Percentiles rank a stretch among this genome's conserved stretches.
These are phyloP conservation scores for Lasioglossum figueresi DNA, from an alignment of 2,888 invertebrate species.

Conservation along the genomic window DNA sequence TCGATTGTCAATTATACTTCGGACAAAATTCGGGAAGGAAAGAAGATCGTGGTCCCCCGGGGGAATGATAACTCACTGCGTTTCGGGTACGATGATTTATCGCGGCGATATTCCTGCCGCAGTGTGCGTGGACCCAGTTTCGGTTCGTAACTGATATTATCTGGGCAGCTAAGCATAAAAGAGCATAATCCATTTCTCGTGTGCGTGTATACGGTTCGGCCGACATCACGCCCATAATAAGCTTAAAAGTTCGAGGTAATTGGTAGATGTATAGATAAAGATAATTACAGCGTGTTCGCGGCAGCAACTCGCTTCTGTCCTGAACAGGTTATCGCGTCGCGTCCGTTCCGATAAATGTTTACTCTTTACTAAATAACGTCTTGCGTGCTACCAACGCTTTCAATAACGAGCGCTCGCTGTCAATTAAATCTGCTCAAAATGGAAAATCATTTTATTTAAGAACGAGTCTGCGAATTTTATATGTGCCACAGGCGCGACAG, in stretches of 20 bases:
- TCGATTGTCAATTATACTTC: conserved; percentile 39
- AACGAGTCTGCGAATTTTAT: neutral
- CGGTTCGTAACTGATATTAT: conserved; percentile 47
- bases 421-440: neutral
- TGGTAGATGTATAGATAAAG: conserved; percentile 37
- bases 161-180: conserved; percentile 46
- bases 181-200: conserved; percentile 45
- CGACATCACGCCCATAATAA: conserved; percentile 34
- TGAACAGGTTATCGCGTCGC: neutral
- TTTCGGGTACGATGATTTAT: conserved; percentile 39
- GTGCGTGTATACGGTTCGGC: conserved; percentile 29
- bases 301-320: neutral
- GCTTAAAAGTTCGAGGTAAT: conserved; percentile 49
- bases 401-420: neutral
- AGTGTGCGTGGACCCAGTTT: conserved; percentile 34
- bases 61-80: conserved; percentile 9
- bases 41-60: neutral
- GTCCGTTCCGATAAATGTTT: neutral
- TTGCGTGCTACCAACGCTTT: neutral
- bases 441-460: neutral
- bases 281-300: conserved; percentile 8
- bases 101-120: conserved; percentile 10
- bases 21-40: conserved; percentile 17
- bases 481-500: neutral
- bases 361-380: neutral